phyloP scores from a whole-genome alignment of 1,140 invertebrate genomes.

The Drosophila carrolli region DNA sequence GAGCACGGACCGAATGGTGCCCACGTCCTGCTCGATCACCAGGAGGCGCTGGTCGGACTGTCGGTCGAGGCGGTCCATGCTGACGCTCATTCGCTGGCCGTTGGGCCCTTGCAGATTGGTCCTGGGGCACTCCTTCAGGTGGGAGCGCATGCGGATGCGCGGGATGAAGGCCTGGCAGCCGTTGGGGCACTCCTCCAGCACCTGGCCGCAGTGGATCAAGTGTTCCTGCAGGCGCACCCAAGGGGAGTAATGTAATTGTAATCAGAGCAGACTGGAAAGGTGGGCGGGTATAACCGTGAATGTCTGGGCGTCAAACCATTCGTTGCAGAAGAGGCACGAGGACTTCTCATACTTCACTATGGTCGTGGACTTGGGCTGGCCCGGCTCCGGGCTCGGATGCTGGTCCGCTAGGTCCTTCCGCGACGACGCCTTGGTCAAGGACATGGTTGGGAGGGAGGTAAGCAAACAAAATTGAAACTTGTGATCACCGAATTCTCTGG shows the following conservation, averaged over 20 bases:
- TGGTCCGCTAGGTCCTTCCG: constrained; percentile 14
- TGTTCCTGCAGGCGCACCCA: constrained; percentile 85
- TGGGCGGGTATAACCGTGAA: constrained; percentile 84
- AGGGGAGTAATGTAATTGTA: not conserved
- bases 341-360: constrained; percentile 84
- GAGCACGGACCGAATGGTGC: constrained; percentile 72
- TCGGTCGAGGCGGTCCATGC: constrained; percentile 67
- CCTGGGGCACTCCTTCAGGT: constrained; percentile 86
- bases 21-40: constrained; percentile 75
- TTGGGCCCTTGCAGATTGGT: constrained; percentile 36
- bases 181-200: constrained; percentile 88
- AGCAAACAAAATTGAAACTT: not conserved
- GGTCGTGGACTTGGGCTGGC: constrained; percentile 64
- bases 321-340: constrained; percentile 88
- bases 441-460: constrained; percentile 30
- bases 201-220: constrained; percentile 88
- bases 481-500: not conserved
- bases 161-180: constrained; percentile 89
- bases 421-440: constrained; percentile 26
- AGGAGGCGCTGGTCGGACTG: constrained; percentile 66
- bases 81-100: constrained; percentile 45
- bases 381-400: constrained; percentile 7
- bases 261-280: not conserved
- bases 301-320: constrained; percentile 86
- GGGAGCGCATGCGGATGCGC: constrained; percentile 86